These are phyloP conservation scores for Aromia moschata DNA, from an alignment of 2,888 invertebrate genomes.

Conservation along the genomic window DNA sequence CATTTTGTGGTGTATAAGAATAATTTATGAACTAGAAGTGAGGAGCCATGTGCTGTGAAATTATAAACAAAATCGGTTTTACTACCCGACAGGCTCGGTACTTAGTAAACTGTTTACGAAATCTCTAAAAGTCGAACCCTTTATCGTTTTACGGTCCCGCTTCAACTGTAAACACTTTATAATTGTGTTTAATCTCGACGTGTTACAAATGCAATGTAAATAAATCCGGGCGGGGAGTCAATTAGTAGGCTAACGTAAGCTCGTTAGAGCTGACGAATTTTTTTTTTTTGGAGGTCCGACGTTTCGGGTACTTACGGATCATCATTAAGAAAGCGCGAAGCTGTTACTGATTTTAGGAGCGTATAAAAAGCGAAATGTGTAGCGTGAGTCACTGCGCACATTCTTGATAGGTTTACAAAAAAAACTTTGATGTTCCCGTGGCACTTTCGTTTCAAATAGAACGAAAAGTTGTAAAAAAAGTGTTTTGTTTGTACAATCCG, in stretches of 20 bases:
- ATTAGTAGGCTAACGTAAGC: slow-evolving; percentile 10
- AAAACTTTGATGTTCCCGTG: too few species aligned
- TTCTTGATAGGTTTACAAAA: too few species aligned
- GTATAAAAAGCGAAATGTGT: too few species aligned
- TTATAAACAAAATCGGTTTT: slow-evolving; percentile 46
- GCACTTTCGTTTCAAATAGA: too few species aligned
- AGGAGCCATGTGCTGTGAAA: slow-evolving; percentile 48
- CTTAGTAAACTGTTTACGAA: slow-evolving; percentile 44
- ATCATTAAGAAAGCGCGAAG: too few species aligned
- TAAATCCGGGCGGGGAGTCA: slow-evolving; percentile 19
- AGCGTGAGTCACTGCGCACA: too few species aligned
- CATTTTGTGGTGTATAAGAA: slow-evolving; percentile 36
- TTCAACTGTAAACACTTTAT: slow-evolving; percentile 44
- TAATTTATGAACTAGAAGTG: slow-evolving; percentile 47
- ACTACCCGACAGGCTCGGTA: slow-evolving; percentile 39
- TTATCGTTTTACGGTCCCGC: slow-evolving; percentile 43
- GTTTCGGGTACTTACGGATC: too few species aligned
- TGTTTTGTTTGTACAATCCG: too few species aligned
- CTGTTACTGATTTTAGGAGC: too few species aligned
- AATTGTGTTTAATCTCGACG: slow-evolving; percentile 42
- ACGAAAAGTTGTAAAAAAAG: too few species aligned
- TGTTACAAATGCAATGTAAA: slow-evolving; percentile 23
- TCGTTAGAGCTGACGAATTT: background rate
- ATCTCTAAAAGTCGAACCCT: slow-evolving; percentile 43
- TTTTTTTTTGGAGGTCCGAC: background rate